Evolutionary conservation across 30 jellyfish, hydroid and myxozoan species (phyloP), one percentile per base, ranked within the genome.

Genomic region (Aurelia aurita): DNA sequence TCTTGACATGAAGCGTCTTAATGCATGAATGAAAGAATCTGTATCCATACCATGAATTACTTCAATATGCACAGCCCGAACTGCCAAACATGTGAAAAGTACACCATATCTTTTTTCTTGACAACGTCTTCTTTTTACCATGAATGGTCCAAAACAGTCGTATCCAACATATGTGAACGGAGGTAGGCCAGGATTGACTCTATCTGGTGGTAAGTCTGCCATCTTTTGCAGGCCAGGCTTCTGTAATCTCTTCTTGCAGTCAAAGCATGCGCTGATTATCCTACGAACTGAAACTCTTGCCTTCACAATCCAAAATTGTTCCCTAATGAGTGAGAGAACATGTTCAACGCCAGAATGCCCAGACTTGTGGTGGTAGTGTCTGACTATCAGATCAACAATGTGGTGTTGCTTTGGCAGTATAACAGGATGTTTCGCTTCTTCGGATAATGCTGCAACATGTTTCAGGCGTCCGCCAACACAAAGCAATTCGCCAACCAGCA

Each of bases 131-230:
- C 85, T 53, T 73, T 73, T 73, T 60, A 84, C 88, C 0, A n/a
- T 18, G 82, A 84, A 53, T 15, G 87, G 94, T 57, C 94, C 84
- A 28, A 72, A 85, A 34, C 29, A 81, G 66, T 85, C 94, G 28
- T 25, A 7, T 13, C 94, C 94, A 85, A 72, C 94, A 32, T 2
- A 74, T 3, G 89, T 72, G 68, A 85, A 85, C 43, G 88, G 94
- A 3, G 88, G 94, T 65, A 1, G 23, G 68, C 23, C 88, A 8
- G 92, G 72, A 3, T 45, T 61, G 45, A 85, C 76, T 62, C 94
- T 43, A 31, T 72, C 94, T n/a, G n/a, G n/a, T n/a, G n/a, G n/a
- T n/a, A n/a, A n/a, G n/a, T n/a, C n/a, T n/a, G n/a, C n/a, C n/a
- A 85, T 85, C 66, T 61, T 85, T 57, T 85, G 94, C 69, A 2